phyloP scores from a whole-genome alignment of 2,888 invertebrate species.

The Stenolophus ochropezus region DNA sequence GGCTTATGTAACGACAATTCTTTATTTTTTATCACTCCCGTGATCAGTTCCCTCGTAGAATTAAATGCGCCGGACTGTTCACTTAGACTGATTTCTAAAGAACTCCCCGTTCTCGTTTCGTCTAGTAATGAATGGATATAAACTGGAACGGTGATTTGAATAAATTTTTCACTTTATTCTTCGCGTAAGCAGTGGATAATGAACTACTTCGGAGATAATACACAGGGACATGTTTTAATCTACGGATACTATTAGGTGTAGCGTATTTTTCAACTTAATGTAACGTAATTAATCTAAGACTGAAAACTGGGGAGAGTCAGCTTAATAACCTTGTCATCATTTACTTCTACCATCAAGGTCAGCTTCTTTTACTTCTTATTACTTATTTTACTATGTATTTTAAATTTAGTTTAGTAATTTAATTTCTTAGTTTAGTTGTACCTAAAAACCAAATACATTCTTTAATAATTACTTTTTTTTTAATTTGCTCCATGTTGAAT shows the following conservation, averaged over 20 bases:
- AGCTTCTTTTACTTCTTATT: background rate
- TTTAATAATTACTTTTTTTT: too few relatives aligned
- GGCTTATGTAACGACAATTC: conserved; percentile 44
- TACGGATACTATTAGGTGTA: conserved; percentile 15
- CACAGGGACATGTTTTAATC: conserved; percentile 7
- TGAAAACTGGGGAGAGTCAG: background rate
- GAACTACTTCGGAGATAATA: conserved; percentile 22
- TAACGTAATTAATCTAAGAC: background rate
- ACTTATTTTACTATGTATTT: too few relatives aligned
- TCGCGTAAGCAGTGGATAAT: conserved; percentile 13
- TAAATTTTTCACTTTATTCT: conserved; percentile 40
- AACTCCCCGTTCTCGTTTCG: background rate
- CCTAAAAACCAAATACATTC: too few relatives aligned
- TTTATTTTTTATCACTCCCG: conserved; percentile 43
- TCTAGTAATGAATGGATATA: conserved; percentile 41
- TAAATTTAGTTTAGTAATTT: too few relatives aligned
- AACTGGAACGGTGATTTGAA: conserved; percentile 44
- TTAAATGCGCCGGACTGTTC: conserved; percentile 31
- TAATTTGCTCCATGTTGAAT: too few relatives aligned
- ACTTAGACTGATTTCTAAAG: conserved; percentile 39
- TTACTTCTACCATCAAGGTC: background rate
- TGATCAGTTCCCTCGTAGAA: conserved; percentile 40
- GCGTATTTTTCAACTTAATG: background rate
- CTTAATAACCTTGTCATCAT: background rate
- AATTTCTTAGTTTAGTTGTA: too few relatives aligned